Conservation (phyloP, 2,888 invertebrate species). For the Leptothorax acervorum region DNA sequence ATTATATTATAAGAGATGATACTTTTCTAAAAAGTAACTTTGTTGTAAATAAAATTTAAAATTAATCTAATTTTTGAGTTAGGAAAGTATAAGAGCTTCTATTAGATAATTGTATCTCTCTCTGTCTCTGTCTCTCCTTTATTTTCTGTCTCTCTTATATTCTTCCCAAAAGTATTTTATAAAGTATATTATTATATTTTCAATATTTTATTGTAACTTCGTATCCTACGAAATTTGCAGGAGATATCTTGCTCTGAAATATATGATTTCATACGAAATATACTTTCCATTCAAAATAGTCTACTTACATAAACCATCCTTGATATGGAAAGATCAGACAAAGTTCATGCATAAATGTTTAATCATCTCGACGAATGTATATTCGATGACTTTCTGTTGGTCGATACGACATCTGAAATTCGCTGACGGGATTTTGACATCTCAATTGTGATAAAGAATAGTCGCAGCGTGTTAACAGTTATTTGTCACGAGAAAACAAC, state of each 20-base stretch:
- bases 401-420: conserved; percentile 10
- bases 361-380: not conserved
- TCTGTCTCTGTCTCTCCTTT: not conserved
- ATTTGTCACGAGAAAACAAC: conserved; percentile 1
- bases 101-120: not conserved
- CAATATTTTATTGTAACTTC: not conserved
- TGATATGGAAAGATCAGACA: not conserved
- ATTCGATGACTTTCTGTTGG: conserved; percentile 4
- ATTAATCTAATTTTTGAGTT: not conserved
- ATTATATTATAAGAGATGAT: not conserved
- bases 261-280: not conserved
- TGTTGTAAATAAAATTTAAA: not conserved
- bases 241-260: not conserved
- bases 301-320: not conserved
- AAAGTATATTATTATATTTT: not conserved
- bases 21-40: not conserved
- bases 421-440: not conserved
- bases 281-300: not conserved
- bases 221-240: not conserved
- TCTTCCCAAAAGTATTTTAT: not conserved
- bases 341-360: conserved; percentile 26
- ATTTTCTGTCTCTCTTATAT: not conserved
- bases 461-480: conserved; percentile 1
- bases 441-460: not conserved
- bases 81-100: not conserved